Base-by-base conservation (phyloP, 2,888 invertebrate genomes). In the Onthophagus sagittarius region DNA sequence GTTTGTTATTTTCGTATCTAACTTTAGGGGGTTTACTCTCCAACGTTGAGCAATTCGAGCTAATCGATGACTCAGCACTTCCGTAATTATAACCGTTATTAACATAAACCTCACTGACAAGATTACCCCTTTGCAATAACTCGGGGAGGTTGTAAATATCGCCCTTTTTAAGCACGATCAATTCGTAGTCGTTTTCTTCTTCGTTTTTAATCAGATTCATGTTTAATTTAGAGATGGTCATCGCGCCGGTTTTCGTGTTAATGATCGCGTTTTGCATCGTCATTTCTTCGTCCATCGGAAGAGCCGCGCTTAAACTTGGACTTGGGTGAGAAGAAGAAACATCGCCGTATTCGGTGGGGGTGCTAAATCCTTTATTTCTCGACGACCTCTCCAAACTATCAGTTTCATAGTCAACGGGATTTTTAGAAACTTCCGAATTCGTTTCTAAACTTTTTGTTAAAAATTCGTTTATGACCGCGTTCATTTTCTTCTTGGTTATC, bases 261-360 rank as follows among this genome's bases (percentile, higher is more conserved):
- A 93, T 92, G 1, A 94, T 89, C 2, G 92, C 92, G 81, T 94
- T 93, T 79, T 90, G 88, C 87, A 94, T 93, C 23, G 93, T 94
- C 77, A 94, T 86, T 83, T 94, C 94, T 86, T 94, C 94, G 81
- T 94, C 93, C 82, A 94, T 86, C 0, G 94, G 94, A 72, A 94
- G 83, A 0, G 93, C 93, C 1, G 90, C 89, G 77, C 93, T 93
- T 73, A 93, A 83, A 76, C 91, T 91, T 2, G 93, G 93, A 80
- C 93, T 93, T 0, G 93, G 90, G 79, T 93, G 93, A 5, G 90
- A 89, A 14, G 90, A 90, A 0, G 91, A 88, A 4, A 90, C 84
- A 78, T 92, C 92, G 0, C 88, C 88, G 80, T 89, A 90, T 73
- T 91, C 90, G 1, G 89, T 88, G 0, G 91, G 89, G 4, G 91